Evolutionary conservation across 2,797 vertebrate genomes (phyloP).

Genomic region (Halcyon chelicuti): DNA sequence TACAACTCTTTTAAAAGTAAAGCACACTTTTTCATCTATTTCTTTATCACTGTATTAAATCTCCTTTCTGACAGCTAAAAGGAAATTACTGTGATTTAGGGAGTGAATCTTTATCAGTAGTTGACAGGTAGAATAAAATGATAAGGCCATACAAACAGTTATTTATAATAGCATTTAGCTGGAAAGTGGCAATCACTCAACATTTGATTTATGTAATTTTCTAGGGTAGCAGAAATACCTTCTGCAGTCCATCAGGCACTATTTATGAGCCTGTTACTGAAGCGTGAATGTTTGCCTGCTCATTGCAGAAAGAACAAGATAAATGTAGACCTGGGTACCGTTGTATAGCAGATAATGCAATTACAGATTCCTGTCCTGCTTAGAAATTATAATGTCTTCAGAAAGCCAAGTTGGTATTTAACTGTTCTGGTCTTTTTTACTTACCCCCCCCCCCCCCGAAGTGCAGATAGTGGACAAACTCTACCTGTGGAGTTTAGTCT

Average conservation of each 20-base stretch:
- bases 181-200: slow-evolving; percentile 58
- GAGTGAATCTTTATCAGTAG: slow-evolving; percentile 78
- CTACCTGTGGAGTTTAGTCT: background rate
- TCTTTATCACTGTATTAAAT: slow-evolving; percentile 78
- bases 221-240: slow-evolving; percentile 52
- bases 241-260: slow-evolving; percentile 54
- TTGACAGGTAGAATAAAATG: slow-evolving; percentile 70
- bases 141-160: slow-evolving; percentile 73
- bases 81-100: slow-evolving; percentile 79
- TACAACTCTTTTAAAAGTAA: slow-evolving; percentile 53
- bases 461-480: background rate
- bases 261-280: slow-evolving; percentile 65
- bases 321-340: background rate
- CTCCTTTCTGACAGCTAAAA: slow-evolving; percentile 70
- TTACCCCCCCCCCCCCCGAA: background rate
- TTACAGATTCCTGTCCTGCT: slow-evolving; percentile 12
- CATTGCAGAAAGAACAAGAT: slow-evolving; percentile 11
- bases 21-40: slow-evolving; percentile 53
- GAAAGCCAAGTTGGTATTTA: background rate
- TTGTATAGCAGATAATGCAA: slow-evolving; percentile 1
- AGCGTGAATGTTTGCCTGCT: slow-evolving; percentile 41
- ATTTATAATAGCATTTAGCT: slow-evolving; percentile 79
- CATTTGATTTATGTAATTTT: slow-evolving; percentile 73
- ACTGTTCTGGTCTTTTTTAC: background rate
- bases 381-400: background rate